Evolutionary conservation across 2,113 vertebrate genomes (phyloP).

Genomic region (Cardinalis cardinalis): DNA sequence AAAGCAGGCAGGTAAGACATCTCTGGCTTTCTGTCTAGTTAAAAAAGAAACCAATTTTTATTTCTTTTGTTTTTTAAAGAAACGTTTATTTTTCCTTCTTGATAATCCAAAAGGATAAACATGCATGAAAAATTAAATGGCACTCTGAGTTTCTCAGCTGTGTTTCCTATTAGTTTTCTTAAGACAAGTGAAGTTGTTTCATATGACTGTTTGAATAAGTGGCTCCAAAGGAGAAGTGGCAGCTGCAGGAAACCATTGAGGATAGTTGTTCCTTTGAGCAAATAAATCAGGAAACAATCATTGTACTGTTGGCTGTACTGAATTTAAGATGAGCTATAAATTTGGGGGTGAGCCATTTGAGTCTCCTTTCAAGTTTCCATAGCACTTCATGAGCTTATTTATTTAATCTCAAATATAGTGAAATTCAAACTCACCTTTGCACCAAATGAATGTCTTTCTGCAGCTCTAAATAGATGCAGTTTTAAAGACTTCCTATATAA

Average conservation of each 20-base stretch:
- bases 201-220: background rate
- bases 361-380: background rate
- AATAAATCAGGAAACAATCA: background rate
- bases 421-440: background rate
- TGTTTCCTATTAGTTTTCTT: background rate
- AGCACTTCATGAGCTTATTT: background rate
- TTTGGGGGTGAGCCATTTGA: background rate
- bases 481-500: background rate
- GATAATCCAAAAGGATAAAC: background rate
- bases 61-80: background rate
- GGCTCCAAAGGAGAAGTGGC: background rate
- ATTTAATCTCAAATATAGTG: background rate
- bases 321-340: background rate
- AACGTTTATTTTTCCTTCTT: background rate
- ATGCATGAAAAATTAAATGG: background rate
- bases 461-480: background rate
- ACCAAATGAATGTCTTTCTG: background rate
- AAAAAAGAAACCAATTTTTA: background rate
- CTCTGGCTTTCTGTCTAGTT: background rate
- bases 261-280: background rate
- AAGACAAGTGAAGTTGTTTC: background rate
- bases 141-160: background rate
- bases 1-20: slow-evolving; percentile 93
- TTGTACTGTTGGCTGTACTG: background rate
- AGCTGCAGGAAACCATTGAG: background rate